Conservation (phyloP, 2,113 vertebrate genomes). For the Boleophthalmus pectinirostris region DNA sequence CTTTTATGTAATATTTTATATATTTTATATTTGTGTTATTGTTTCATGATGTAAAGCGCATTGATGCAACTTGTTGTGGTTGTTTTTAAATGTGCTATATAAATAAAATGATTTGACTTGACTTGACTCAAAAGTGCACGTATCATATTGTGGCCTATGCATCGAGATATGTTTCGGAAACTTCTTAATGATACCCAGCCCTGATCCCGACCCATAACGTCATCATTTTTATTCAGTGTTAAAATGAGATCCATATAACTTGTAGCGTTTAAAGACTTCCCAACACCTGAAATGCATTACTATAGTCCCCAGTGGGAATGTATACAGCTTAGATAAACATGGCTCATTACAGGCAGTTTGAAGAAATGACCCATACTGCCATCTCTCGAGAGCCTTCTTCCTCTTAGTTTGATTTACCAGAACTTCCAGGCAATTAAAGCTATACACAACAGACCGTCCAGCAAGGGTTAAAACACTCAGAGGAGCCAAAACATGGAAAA, state of each 20-base stretch:
- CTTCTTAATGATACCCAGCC: too few relatives aligned
- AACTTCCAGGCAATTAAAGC: slow-evolving; percentile 9
- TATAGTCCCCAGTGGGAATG: not conserved
- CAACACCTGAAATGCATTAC: not conserved
- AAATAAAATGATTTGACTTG: too few relatives aligned
- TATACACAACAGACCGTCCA: slow-evolving; percentile 11
- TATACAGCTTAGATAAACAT: not conserved
- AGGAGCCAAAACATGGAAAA: slow-evolving; percentile 12
- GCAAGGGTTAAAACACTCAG: slow-evolving; percentile 7
- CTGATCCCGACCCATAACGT: too few relatives aligned
- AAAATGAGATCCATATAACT: not conserved
- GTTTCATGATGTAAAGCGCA: too few relatives aligned
- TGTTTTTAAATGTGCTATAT: too few relatives aligned
- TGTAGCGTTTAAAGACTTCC: not conserved
- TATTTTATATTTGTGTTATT: too few relatives aligned
- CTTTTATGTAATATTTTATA: too few relatives aligned
- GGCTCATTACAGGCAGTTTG: slow-evolving; percentile 3
- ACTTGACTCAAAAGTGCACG: too few relatives aligned
- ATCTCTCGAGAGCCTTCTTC: not conserved
- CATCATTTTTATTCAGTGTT: not conserved
- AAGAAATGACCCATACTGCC: slow-evolving; percentile 11
- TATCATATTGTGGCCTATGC: too few relatives aligned
- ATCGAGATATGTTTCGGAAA: too few relatives aligned
- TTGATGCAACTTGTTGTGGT: too few relatives aligned
- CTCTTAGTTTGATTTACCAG: slow-evolving; percentile 15